These are phyloP conservation scores for Choristoneura fumiferana DNA, from an alignment of 1,140 invertebrate genomes.

Conservation along the genomic window DNA sequence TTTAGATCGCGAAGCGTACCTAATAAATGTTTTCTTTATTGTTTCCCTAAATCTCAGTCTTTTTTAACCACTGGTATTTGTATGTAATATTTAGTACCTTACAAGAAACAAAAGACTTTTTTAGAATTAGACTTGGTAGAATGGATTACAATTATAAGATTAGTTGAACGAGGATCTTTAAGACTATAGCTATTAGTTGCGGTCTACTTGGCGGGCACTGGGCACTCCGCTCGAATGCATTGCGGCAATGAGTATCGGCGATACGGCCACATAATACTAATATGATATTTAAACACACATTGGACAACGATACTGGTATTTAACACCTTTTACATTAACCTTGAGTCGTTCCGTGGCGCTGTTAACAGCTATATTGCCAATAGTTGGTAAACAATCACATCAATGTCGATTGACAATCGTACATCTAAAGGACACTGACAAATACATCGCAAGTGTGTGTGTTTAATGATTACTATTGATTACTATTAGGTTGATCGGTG, in stretches of 20 bases:
- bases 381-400: slow-evolving; percentile 11
- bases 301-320: not conserved
- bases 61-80: too few relatives aligned
- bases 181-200: slow-evolving; percentile 24
- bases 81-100: too few relatives aligned
- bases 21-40: too few relatives aligned
- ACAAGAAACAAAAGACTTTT: too few relatives aligned
- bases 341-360: not conserved
- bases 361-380: slow-evolving; percentile 1
- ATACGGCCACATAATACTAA: not conserved
- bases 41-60: too few relatives aligned
- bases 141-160: too few relatives aligned
- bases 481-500: too few relatives aligned
- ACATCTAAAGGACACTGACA: not conserved
- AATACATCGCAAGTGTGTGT: too few relatives aligned
- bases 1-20: too few relatives aligned
- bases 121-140: too few relatives aligned
- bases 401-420: slow-evolving; percentile 10
- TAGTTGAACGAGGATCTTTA: too few relatives aligned
- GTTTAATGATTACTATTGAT: too few relatives aligned
- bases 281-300: slow-evolving; percentile 13
- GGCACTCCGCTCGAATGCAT: slow-evolving; percentile 40
- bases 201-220: slow-evolving; percentile 35
- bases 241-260: slow-evolving; percentile 36
- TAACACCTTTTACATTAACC: slow-evolving; percentile 12